Base-by-base conservation (phyloP, 2,888 invertebrate genomes). In the Pteria penguin region DNA sequence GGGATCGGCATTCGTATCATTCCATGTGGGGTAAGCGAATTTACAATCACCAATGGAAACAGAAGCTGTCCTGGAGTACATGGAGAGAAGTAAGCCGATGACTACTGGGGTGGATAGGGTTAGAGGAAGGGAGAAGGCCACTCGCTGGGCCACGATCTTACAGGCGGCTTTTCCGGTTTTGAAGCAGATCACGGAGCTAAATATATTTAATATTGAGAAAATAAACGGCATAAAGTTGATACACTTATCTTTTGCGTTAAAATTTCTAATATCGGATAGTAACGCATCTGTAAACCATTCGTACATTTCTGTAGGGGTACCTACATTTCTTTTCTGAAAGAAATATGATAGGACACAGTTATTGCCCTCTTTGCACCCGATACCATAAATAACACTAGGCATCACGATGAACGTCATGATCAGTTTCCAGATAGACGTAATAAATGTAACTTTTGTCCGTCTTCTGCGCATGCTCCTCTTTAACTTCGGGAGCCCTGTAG, bases 11-110 rank as follows among this genome's bases (percentile, higher is more conserved):
- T 95, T 94, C 2, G 97, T 97, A 85, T 97, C 96, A 87, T 96
- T 95, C 93, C 96, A 98, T 93, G 96, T 97, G 14, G 98, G 93
- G 0, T 97, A 98, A 77, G 97, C 83, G 14, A 83, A 52, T 5
- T 36, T n/a, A 63, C 87, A 87, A 1, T 72, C 72, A 22, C 75
- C 72, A 4, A 78, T 94, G 0, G 95, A 94, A 36, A 98, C 0
- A 95, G 75, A 70, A 0, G 78, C 11, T 26, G 81, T 76, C 22
- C 74, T 72, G 0, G 81, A 76, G 66, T 84, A 85, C 31, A 86
- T 83, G 4, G 84, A 81, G 29, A 88, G 58, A 4, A 87, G 57
- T 0, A 87, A 45, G 0, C 82, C 86, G 54, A 87, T 75, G 0
- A 84, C 77, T 29, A 79, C 76, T 4, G 86, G 87, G 1, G 85